Conservation (phyloP, 2,797 vertebrate species). For the Micropoecilia bifurca region DNA sequence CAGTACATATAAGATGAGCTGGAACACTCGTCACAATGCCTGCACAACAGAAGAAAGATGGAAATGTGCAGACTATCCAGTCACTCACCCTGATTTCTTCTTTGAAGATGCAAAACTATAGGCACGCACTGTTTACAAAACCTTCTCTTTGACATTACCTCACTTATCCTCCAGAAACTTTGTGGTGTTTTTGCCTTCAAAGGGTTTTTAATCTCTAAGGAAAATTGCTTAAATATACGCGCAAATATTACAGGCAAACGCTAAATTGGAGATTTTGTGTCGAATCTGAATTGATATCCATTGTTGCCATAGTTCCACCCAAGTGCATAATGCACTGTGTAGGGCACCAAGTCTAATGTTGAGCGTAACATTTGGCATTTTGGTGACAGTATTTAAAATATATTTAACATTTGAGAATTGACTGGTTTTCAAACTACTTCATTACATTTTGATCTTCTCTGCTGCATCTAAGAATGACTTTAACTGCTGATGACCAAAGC, state of each 20-base stretch:
- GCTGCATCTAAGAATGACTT: neutral
- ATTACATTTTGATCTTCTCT: neutral
- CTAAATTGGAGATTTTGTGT: slow-evolving; percentile 41
- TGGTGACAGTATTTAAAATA: neutral
- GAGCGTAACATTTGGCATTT: neutral
- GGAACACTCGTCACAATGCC: slow-evolving; percentile 72
- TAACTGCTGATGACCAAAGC: neutral
- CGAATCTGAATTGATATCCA: slow-evolving; percentile 39
- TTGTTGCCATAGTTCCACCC: too few species aligned
- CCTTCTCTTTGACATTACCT: slow-evolving; percentile 48
- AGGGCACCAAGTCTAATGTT: neutral
- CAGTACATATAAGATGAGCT: slow-evolving; percentile 93
- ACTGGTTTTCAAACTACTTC: neutral
- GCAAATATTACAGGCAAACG: slow-evolving; percentile 46
- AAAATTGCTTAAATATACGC: slow-evolving; percentile 26
- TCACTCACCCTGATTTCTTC: slow-evolving; percentile 52
- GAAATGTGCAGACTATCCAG: slow-evolving; percentile 69
- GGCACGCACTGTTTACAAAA: slow-evolving; percentile 73
- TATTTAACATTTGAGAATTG: neutral
- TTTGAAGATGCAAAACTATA: slow-evolving; percentile 58
- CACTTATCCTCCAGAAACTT: slow-evolving; percentile 50
- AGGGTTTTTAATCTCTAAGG: slow-evolving; percentile 52
- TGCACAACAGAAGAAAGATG: slow-evolving; percentile 77
- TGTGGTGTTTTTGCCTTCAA: slow-evolving; percentile 35
- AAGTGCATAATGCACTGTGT: too few species aligned